Base-by-base conservation (phyloP, 2,888 invertebrate species). In the Megalurothrips usitatus region DNA sequence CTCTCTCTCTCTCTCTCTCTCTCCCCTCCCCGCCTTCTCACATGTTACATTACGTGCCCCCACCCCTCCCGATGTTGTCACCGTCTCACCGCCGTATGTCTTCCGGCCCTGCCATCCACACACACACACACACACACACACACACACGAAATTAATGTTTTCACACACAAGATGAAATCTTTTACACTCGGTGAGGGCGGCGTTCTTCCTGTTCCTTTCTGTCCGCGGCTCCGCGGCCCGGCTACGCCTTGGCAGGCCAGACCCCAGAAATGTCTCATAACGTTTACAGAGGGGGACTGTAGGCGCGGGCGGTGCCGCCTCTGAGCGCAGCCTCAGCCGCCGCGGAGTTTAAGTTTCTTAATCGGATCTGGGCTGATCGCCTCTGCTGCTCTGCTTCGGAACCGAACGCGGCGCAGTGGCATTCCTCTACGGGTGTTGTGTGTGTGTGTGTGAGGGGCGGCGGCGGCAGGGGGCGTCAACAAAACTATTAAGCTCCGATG, bases 1-100 rank as follows among this genome's bases (percentile, higher is more conserved):
- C 79, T 78, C 80, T 80, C 79, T 79, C 68, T 81, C 81, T 80
- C 68, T 68, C 80, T 81, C 80, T n/a, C n/a, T 43, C 63, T 68
- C 75, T 81, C 81, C 49, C 52, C 52, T 52, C 52, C 52, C 52
- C 58, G 19, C n/a, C 58, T 58, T n/a, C 58, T 58, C 17, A 58
- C 58, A 58, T 14, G 19, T 58, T 58, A 17, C n/a, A 58, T 58
- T n/a, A 58, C 58, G n/a, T 58, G 6, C 58, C 58, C 58, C 58
- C 52, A 12, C 52, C 52, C 52, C 52, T 8, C 63, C 68, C 68
- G 26, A 12, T 75, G 68, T 75, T 26, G 23, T 75, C 68, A 26
- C 68, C 58, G 58, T n/a, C n/a, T 17, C 58, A 14, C 58, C 17
- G 68, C 68, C 68, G 68, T 75, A 75, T 10, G 68, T 75, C 68